These are phyloP conservation scores for Chinchilla lanigera DNA, from an alignment of 2,113 vertebrate species.

Conservation along the genomic window DNA sequence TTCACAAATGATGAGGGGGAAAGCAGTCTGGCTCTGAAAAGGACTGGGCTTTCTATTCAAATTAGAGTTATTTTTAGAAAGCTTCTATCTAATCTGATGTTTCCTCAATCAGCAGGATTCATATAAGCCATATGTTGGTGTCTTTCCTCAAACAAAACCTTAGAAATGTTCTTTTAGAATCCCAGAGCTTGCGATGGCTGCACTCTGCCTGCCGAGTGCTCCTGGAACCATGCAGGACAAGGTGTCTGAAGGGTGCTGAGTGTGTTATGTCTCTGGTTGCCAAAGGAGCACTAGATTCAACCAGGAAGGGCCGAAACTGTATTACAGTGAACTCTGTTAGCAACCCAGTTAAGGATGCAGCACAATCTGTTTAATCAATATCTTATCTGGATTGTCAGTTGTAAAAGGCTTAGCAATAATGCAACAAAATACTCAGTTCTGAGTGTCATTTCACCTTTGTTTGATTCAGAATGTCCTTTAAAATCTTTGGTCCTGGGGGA, in stretches of 20 bases:
- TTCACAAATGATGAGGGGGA: conserved; percentile 33
- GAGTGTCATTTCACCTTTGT: conserved; percentile 58
- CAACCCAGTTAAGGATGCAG: not conserved
- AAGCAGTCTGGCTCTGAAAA: conserved; percentile 60
- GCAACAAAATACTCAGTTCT: conserved; percentile 16
- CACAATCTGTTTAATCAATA: conserved; percentile 56
- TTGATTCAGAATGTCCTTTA: conserved; percentile 59
- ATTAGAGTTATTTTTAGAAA: conserved; percentile 84
- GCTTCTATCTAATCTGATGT: conserved; percentile 79
- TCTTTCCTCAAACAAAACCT: conserved; percentile 79
- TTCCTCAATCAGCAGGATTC: conserved; percentile 82
- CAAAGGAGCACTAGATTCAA: not conserved
- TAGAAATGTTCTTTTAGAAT: conserved; percentile 70
- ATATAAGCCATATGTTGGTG: conserved; percentile 79
- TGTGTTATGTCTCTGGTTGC: not conserved
- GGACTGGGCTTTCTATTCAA: conserved; percentile 72
- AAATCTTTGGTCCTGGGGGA: not conserved
- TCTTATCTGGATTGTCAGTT: conserved; percentile 48
- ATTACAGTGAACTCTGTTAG: not conserved
- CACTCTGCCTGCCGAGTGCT: not conserved
- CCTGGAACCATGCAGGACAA: too few relatives aligned
- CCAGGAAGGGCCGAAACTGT: not conserved
- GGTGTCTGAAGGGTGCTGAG: too few relatives aligned
- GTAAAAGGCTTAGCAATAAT: conserved; percentile 70
- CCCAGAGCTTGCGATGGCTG: rapidly evolving